Evolutionary conservation across 2,113 vertebrate species (phyloP).

Genomic region (Spheniscus mendiculus): DNA sequence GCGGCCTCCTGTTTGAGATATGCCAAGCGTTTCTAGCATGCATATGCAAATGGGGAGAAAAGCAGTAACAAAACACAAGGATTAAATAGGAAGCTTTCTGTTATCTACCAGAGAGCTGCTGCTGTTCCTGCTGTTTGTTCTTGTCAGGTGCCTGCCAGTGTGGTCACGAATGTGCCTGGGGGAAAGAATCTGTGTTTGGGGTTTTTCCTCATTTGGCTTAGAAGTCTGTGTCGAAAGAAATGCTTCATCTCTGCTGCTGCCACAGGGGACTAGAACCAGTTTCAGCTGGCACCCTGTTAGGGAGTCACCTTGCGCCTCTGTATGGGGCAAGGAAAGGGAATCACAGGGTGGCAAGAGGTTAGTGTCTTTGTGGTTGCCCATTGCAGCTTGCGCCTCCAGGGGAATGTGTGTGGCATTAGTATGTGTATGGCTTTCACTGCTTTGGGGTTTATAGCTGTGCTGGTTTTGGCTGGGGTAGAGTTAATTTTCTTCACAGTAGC

Average conservation of each 20-base stretch:
- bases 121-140: background rate
- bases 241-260: background rate
- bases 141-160: background rate
- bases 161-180: background rate
- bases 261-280: background rate
- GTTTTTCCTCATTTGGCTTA: background rate
- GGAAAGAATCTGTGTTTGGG: background rate
- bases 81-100: background rate
- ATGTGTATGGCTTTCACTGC: background rate
- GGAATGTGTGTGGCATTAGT: accelerated
- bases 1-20: background rate
- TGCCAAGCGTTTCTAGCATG: background rate
- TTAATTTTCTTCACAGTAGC: no score
- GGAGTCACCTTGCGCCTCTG: background rate
- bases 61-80: background rate
- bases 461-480: no score
- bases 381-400: background rate
- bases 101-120: background rate
- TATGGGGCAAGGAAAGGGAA: background rate
- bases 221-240: background rate
- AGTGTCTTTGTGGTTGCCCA: background rate
- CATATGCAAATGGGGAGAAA: background rate
- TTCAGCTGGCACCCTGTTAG: background rate
- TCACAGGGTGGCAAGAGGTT: background rate
- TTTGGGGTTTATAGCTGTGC: background rate